phyloP scores from a whole-genome alignment of 2,797 vertebrate species.

The Acanthurus tractus region DNA sequence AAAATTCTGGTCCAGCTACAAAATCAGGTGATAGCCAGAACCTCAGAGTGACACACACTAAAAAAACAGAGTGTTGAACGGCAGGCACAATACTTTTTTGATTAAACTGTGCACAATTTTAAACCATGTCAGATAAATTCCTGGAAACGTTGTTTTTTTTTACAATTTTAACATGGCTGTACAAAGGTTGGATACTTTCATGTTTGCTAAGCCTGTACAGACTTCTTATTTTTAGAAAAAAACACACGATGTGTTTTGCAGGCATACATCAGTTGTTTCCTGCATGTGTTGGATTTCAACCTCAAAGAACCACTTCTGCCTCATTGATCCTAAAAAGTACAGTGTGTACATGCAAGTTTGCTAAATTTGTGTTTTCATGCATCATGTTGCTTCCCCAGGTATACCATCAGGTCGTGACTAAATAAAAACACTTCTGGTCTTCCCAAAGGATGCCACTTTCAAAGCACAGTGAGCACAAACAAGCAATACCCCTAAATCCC shows the following conservation, averaged over 20 bases:
- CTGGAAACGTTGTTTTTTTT: background rate
- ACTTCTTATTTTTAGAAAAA: constrained; percentile 3
- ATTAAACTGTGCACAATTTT: constrained; percentile 1
- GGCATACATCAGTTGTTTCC: constrained; percentile 34
- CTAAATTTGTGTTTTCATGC: constrained; percentile 48
- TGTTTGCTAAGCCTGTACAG: constrained; percentile 7
- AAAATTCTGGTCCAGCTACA: background rate
- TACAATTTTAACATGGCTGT: constrained; percentile 5
- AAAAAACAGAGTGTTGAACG: background rate
- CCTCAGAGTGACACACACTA: background rate
- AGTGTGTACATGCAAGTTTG: constrained; percentile 32
- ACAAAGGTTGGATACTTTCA: constrained; percentile 22
- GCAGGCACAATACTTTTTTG: background rate
- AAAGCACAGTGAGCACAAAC: constrained; percentile 59
- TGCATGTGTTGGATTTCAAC: constrained; percentile 26
- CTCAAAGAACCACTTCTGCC: constrained; percentile 59
- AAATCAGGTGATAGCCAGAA: constrained; percentile 19
- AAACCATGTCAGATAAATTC: background rate
- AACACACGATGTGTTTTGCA: constrained; percentile 23
- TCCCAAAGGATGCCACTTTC: constrained; percentile 70
- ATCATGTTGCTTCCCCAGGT: constrained; percentile 52
- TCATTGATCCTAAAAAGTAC: constrained; percentile 52
- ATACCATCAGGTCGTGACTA: constrained; percentile 37
- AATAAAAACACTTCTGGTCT: constrained; percentile 55
- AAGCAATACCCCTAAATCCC: constrained; percentile 58